phyloP scores from a whole-genome alignment of 2,797 vertebrate genomes.

The Lepus oiostolus region DNA sequence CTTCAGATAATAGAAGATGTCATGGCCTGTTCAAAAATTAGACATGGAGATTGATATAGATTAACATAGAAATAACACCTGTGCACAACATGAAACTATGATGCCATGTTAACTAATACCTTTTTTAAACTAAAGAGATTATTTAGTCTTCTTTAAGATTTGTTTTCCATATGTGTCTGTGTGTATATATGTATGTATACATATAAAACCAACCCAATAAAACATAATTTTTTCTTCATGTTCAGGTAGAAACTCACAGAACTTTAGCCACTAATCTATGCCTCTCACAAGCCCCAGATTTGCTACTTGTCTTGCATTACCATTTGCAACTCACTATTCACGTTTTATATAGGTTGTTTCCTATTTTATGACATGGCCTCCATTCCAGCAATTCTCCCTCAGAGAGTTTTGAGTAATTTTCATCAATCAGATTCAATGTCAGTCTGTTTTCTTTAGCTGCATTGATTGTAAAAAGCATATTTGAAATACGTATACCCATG shows the following conservation, averaged over 20 bases:
- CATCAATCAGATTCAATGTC: neutral
- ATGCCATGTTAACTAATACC: conserved; percentile 15
- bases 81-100: neutral
- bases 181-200: neutral
- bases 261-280: neutral
- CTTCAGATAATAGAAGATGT: conserved; percentile 69
- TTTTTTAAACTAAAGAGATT: conserved; percentile 30
- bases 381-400: neutral
- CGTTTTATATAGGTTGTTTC: neutral
- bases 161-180: neutral
- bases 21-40: conserved; percentile 55
- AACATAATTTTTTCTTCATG: neutral
- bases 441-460: neutral
- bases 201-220: neutral
- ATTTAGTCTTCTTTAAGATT: neutral
- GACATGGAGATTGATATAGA: neutral
- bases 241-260: neutral
- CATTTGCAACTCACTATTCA: conserved; percentile 19
- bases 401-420: neutral
- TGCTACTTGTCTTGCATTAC: neutral
- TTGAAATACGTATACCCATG: neutral
- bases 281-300: neutral
- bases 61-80: conserved; percentile 36
- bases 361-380: neutral
- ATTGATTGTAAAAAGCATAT: neutral